These are phyloP conservation scores for Corythaeola cristata DNA, from an alignment of 2,113 vertebrate species.

Conservation along the genomic window DNA sequence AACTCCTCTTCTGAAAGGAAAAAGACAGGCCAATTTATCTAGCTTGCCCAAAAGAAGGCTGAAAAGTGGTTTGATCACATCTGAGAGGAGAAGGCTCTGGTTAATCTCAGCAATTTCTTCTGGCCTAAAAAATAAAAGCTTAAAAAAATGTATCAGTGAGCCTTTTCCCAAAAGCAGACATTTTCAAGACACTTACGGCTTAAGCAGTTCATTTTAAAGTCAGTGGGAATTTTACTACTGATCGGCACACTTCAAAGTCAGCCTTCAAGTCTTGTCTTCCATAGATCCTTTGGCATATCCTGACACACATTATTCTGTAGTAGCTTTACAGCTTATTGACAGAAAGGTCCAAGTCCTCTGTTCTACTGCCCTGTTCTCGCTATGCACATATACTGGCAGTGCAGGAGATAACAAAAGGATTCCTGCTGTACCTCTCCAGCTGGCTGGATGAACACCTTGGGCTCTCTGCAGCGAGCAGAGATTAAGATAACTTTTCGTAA, in stretches of 20 bases:
- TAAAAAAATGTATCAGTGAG: background rate
- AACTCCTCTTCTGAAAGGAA: background rate
- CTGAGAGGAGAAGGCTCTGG: background rate
- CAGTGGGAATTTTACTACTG: background rate
- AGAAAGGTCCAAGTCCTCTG: background rate
- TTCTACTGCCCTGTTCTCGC: background rate
- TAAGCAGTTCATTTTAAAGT: background rate
- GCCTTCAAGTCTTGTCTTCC: background rate
- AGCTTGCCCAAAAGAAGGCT: background rate
- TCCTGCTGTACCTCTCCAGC: background rate
- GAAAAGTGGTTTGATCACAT: background rate
- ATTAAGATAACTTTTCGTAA: background rate
- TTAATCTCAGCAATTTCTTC: background rate
- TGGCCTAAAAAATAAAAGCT: background rate
- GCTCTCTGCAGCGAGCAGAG: background rate
- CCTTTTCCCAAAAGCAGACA: background rate
- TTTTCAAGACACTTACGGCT: background rate
- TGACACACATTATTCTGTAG: background rate
- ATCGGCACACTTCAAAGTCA: conserved; percentile 4
- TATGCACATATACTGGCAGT: background rate
- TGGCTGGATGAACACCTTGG: background rate
- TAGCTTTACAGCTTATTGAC: background rate
- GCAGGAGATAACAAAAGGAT: background rate
- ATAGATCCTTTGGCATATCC: background rate
- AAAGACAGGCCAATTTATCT: background rate